Evolutionary conservation across 2,888 invertebrate species (phyloP).

Genomic region (Vannuccia rotundouncinata): DNA sequence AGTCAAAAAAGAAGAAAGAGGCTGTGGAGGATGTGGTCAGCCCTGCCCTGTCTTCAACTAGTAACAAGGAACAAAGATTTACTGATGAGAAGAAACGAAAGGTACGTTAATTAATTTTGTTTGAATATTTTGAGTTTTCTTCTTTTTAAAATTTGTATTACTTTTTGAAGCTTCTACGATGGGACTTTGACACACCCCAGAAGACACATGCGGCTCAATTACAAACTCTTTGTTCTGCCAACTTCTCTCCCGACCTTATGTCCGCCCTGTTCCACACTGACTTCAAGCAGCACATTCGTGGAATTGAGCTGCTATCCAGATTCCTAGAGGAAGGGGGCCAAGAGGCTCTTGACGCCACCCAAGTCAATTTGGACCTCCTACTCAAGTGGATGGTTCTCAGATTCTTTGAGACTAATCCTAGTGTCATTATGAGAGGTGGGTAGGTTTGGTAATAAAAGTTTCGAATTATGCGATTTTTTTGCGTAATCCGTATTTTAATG

Average conservation of each 20-base stretch:
- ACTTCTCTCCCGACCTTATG: slow-evolving; percentile 76
- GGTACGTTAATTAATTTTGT: slow-evolving; percentile 48
- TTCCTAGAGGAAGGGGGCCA: slow-evolving; percentile 33
- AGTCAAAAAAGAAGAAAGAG: neutral
- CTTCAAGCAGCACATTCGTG: slow-evolving; percentile 87
- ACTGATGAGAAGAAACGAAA: slow-evolving; percentile 89
- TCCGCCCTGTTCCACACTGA: slow-evolving; percentile 88
- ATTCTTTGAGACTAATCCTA: slow-evolving; percentile 97
- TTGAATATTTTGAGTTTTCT: neutral
- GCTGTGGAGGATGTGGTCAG: neutral
- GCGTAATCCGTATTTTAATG: too few species aligned
- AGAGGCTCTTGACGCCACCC: slow-evolving; percentile 62
- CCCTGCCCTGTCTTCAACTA: neutral
- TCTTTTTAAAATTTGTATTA: neutral
- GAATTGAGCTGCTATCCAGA: slow-evolving; percentile 75
- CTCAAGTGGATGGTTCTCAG: slow-evolving; percentile 90
- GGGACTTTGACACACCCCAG: slow-evolving; percentile 87
- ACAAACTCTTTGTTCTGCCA: slow-evolving; percentile 79
- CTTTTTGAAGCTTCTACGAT: slow-evolving; percentile 64
- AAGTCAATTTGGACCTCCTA: slow-evolving; percentile 84
- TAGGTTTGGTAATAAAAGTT: neutral
- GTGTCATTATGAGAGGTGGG: slow-evolving; percentile 65
- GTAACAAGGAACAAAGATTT: slow-evolving; percentile 74
- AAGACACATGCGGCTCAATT: slow-evolving; percentile 87
- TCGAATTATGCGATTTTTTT: too few species aligned